Conservation (phyloP, 2,113 vertebrate genomes). For the Epinephelus lanceolatus region DNA sequence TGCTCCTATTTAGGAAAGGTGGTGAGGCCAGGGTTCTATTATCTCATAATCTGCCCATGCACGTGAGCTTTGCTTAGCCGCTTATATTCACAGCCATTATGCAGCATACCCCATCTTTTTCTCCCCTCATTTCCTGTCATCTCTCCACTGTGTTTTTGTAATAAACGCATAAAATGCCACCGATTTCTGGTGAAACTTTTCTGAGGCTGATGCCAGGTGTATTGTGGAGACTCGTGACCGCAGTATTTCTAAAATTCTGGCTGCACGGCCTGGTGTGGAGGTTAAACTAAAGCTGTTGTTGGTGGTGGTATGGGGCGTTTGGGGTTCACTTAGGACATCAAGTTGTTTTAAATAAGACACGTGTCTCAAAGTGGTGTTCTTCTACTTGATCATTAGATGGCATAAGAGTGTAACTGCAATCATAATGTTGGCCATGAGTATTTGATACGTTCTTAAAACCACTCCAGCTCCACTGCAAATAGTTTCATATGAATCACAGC, state of each 20-base stretch:
- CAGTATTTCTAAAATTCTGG: neutral
- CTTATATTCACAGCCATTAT: too few species aligned
- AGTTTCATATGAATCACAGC: constrained; percentile 33
- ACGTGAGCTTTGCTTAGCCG: neutral
- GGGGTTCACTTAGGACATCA: too few species aligned
- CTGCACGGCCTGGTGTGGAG: neutral
- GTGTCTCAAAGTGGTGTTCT: neutral
- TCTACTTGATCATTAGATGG: constrained; percentile 54
- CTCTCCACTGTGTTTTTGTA: neutral
- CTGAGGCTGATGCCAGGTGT: neutral
- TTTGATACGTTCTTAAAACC: neutral
- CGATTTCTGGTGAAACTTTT: neutral
- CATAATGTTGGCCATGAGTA: neutral
- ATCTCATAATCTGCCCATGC: too few species aligned
- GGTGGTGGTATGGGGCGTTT: neutral
- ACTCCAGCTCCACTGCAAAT: constrained; percentile 16
- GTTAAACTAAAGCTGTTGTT: neutral
- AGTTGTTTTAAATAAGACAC: neutral
- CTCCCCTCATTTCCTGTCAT: neutral
- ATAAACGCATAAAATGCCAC: neutral
- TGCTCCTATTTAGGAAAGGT: too few species aligned
- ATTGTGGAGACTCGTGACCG: neutral
- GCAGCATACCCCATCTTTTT: neutral
- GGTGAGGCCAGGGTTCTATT: too few species aligned
- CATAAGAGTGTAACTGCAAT: neutral